These are phyloP conservation scores for Corythornis cristatus DNA, from an alignment of 2,113 vertebrate genomes.

Conservation along the genomic window DNA sequence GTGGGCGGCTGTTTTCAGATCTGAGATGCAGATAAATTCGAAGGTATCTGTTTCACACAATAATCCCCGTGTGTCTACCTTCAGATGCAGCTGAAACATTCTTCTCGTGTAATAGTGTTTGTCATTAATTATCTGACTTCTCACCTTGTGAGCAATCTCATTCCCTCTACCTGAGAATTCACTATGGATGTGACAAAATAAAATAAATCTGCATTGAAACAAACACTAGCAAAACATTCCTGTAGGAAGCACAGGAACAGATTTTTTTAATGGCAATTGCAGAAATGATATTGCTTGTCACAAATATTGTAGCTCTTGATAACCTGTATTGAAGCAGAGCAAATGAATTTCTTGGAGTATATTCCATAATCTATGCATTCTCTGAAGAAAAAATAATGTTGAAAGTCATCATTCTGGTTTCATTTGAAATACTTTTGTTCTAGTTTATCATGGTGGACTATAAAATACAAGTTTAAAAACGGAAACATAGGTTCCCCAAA, in stretches of 20 bases:
- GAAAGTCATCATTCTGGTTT: neutral
- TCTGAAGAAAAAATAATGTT: neutral
- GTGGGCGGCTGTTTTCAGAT: neutral
- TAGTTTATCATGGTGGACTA: neutral
- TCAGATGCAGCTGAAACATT: neutral
- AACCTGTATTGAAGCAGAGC: neutral
- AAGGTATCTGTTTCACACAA: neutral
- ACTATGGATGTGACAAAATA: neutral
- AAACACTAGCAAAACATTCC: neutral
- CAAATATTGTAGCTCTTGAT: neutral
- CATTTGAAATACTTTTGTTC: neutral
- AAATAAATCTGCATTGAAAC: neutral
- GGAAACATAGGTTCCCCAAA: neutral
- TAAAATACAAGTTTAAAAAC: neutral
- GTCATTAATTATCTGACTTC: neutral
- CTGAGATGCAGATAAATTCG: neutral
- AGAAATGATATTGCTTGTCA: neutral
- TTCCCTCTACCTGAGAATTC: neutral
- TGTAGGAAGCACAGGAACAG: neutral
- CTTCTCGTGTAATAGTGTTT: neutral
- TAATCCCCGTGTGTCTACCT: neutral
- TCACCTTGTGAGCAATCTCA: neutral
- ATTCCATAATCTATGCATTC: neutral
- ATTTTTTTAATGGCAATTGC: neutral
- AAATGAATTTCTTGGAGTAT: neutral